Percentiles rank a stretch among this genome's conserved stretches.
Evolutionary conservation across 1,140 invertebrate species (phyloP).

Genomic region (Nephila pilipes): DNA sequence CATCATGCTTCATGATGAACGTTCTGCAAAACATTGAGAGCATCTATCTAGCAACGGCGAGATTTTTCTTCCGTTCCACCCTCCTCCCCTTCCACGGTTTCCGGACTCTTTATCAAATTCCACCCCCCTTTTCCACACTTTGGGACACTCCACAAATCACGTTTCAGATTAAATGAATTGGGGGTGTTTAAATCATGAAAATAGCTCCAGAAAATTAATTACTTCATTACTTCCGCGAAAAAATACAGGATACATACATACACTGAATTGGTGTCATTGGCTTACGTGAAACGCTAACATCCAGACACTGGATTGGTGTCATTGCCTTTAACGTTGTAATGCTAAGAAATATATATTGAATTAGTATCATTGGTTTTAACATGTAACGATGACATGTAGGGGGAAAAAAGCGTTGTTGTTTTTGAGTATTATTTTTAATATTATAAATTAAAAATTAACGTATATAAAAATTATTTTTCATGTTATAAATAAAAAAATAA

Average conservation of each 20-base stretch:
- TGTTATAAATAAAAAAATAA: too few species aligned
- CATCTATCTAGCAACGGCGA: slow-evolving; percentile 64
- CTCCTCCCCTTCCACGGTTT: slow-evolving; percentile 10
- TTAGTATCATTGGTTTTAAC: not conserved
- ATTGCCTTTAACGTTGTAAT: too few species aligned
- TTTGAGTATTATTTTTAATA: too few species aligned
- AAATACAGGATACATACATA: not conserved
- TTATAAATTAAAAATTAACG: too few species aligned
- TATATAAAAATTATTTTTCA: too few species aligned
- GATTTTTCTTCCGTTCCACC: slow-evolving; percentile 58
- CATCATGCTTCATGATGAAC: slow-evolving; percentile 42
- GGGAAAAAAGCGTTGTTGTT: too few species aligned
- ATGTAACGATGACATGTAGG: too few species aligned
- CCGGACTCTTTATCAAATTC: slow-evolving; percentile 67
- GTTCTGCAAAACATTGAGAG: slow-evolving; percentile 48
- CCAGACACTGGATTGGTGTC: too few species aligned
- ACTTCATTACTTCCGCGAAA: not conserved
- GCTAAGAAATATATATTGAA: too few species aligned
- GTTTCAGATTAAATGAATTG: slow-evolving; percentile 38
- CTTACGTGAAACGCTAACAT: too few species aligned
- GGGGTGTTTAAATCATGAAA: not conserved
- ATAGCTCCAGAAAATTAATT: not conserved
- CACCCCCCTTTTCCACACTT: not conserved
- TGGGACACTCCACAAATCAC: slow-evolving; percentile 53
- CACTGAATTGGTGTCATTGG: not conserved